phyloP scores from a whole-genome alignment of 2,797 vertebrate genomes.

The Myripristis jacobus region DNA sequence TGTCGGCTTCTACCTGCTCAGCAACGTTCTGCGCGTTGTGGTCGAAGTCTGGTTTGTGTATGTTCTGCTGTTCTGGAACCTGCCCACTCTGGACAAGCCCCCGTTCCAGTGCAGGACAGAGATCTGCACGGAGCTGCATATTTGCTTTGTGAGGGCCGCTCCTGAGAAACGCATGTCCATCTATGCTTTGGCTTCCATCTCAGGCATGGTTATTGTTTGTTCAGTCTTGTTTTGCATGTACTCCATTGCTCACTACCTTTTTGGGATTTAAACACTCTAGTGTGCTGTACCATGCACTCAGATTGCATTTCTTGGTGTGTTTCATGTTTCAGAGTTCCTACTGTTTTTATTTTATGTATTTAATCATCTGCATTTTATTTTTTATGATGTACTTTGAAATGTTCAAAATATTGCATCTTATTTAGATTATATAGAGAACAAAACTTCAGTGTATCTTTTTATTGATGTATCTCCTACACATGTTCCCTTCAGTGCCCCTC shows the following conservation, averaged over 20 bases:
- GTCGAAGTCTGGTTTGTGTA: constrained; percentile 63
- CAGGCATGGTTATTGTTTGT: constrained; percentile 43
- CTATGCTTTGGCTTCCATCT: constrained; percentile 63
- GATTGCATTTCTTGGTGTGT: no score
- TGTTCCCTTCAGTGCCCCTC: no score
- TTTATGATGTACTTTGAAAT: no score
- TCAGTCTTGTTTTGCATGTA: constrained; percentile 57
- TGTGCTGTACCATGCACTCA: no score
- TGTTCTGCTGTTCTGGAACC: constrained; percentile 64
- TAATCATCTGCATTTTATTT: no score
- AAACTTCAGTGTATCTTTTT: no score
- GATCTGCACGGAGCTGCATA: constrained; percentile 1
- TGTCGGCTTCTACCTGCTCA: constrained; percentile 64
- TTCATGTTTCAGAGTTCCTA: no score
- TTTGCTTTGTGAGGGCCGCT: constrained; percentile 30
- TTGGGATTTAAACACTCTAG: no score
- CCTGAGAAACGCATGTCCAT: constrained; percentile 67
- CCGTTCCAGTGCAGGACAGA: not conserved
- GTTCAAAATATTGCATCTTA: no score
- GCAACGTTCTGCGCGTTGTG: constrained; percentile 48
- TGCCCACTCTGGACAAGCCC: constrained; percentile 36
- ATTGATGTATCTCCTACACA: not conserved
- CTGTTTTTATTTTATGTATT: no score
- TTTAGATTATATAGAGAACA: no score
- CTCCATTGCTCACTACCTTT: constrained; percentile 54